Evolutionary conservation across 1,140 invertebrate genomes (phyloP), one percentile per base, ranked within the genome.

Genomic region (Mamestra configurata): DNA sequence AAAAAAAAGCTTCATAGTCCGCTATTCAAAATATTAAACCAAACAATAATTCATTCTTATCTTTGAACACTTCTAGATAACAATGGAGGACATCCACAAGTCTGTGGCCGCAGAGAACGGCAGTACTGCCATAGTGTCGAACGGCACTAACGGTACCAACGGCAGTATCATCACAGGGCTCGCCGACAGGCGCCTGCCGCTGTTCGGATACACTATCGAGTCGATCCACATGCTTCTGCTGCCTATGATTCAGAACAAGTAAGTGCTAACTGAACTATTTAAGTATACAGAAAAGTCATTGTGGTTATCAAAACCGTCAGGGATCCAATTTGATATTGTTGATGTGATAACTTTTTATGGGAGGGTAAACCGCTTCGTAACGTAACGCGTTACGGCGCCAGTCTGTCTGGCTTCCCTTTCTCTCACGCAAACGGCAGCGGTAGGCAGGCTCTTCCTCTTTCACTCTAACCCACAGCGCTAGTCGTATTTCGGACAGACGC

Each of bases 211-310:
- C 93, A 99, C 98, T 6, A 97, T 98, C 49, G 99, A 99, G 95
- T 98, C 98, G 3, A 97, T 99, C 87, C 98, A 98, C 86, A 96
- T 99, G 96, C 96, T 99, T 13, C 95, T 99, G 13, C 90, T 99
- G 61, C 99, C 99, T 1, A 99, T 99, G 99, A 97, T 99, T 81
- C 97, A 98, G 88, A 99, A 98, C 81, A 99, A 99, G 98, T 99
- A 95, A 95, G 97, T 96, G 24, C 1, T 53, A 20, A 68, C 4
- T 70, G 15, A 20, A 71, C 5, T 10, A 2, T 15, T 24, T 13
- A 18, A 43, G 40, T 43, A 8, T 43, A 40, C 1, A 31, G 27
- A 31, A 31, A 31, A 31, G 27, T 31, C 5, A 31, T 1, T 31
- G 27, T 31, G 27, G 27, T 31, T 5, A 3, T 31, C 1, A 31